These are phyloP conservation scores for Echeneis naucrates DNA, from an alignment of 2,797 vertebrate genomes.

Conservation along the genomic window DNA sequence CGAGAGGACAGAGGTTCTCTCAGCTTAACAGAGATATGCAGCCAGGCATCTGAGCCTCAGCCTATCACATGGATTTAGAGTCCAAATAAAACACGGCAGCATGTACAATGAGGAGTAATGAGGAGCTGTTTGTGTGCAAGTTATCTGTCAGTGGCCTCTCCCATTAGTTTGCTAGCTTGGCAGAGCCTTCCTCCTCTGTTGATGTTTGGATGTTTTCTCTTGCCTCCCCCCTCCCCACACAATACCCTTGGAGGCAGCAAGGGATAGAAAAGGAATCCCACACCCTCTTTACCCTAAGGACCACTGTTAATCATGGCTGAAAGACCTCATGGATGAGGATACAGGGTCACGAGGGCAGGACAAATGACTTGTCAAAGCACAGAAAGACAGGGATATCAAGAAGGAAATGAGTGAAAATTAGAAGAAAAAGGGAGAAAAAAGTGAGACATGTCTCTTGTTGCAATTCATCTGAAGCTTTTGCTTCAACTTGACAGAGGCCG, in stretches of 20 bases:
- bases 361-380: conserved; percentile 48
- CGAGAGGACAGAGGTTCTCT: conserved; percentile 26
- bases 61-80: conserved; percentile 37
- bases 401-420: conserved; percentile 3
- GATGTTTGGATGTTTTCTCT: conserved; percentile 70
- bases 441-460: conserved; percentile 21
- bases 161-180: conserved; percentile 68
- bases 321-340: conserved; percentile 61
- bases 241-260: conserved; percentile 33
- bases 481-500: conserved; percentile 36
- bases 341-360: conserved; percentile 47
- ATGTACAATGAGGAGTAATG: conserved; percentile 72
- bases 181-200: conserved; percentile 48
- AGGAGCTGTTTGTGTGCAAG: conserved; percentile 42
- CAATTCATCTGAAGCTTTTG: conserved; percentile 18
- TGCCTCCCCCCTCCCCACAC: not conserved
- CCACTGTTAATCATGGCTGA: conserved; percentile 60
- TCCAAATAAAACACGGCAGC: conserved; percentile 72
- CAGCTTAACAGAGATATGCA: conserved; percentile 37
- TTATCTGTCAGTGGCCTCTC: conserved; percentile 67
- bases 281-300: conserved; percentile 57
- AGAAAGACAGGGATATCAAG: conserved; percentile 26
- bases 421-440: conserved; percentile 1
- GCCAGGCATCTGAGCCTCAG: conserved; percentile 27
- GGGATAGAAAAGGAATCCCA: conserved; percentile 50